Conservation (phyloP, 2,797 vertebrate genomes). For the Muscicapa striata region DNA sequence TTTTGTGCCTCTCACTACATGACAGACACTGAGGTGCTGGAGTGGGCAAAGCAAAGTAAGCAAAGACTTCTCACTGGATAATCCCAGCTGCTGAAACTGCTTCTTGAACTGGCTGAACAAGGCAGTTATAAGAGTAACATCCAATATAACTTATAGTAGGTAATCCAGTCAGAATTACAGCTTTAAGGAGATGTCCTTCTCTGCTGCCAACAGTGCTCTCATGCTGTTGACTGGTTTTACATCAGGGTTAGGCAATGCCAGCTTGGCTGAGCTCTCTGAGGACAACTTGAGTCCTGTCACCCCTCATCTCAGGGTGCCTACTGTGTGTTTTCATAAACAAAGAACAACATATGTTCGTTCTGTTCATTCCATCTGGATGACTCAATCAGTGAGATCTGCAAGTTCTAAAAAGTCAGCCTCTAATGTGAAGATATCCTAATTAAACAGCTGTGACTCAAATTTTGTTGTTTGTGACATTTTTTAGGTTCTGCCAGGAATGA, state of each 20-base stretch:
- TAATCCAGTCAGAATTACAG: neutral
- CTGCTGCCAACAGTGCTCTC: neutral
- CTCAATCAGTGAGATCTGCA: conserved; percentile 37
- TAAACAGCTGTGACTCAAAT: conserved; percentile 52
- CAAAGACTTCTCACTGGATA: neutral
- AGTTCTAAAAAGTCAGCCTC: conserved; percentile 45
- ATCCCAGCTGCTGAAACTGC: neutral
- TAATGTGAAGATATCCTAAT: conserved; percentile 40
- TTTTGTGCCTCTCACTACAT: neutral
- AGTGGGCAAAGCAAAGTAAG: neutral
- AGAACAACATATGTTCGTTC: conserved; percentile 54
- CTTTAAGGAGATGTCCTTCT: neutral
- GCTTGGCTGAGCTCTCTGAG: conserved; percentile 28
- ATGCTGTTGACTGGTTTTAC: neutral
- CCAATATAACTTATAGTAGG: neutral
- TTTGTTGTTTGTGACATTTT: neutral
- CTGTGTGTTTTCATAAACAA: conserved; percentile 51
- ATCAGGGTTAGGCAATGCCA: neutral
- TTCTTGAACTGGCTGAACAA: neutral
- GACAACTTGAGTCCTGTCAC: conserved; percentile 23
- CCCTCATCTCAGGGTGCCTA: conserved; percentile 5
- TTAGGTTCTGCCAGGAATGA: neutral
- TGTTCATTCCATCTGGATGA: conserved; percentile 60
- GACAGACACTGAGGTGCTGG: neutral
- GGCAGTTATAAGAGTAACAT: neutral